Conservation (phyloP, 2,797 vertebrate species). For the Alosa sapidissima region DNA sequence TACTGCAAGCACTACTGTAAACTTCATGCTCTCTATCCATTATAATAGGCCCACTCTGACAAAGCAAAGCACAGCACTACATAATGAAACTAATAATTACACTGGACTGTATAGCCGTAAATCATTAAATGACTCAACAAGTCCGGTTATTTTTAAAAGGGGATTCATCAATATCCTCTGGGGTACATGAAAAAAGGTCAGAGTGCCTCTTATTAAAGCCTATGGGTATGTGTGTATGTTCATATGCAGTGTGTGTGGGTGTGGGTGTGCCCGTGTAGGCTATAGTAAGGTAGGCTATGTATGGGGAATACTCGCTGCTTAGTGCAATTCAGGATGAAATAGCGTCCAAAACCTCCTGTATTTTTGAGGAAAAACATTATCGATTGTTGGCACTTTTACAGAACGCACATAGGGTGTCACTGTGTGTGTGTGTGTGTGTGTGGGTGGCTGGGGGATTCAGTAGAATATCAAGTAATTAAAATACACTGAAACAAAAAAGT, state of each 20-base stretch:
- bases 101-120: constrained; percentile 74
- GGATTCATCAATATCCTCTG: constrained; percentile 79
- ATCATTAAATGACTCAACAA: constrained; percentile 77
- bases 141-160: constrained; percentile 77
- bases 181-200: constrained; percentile 74
- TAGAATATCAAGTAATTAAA: background rate
- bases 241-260: constrained; percentile 45
- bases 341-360: background rate
- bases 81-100: constrained; percentile 77
- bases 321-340: background rate
- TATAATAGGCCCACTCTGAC: constrained; percentile 44
- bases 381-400: background rate
- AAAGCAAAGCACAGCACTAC: constrained; percentile 56
- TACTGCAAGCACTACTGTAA: background rate
- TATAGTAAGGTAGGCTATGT: background rate
- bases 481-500: too few relatives aligned
- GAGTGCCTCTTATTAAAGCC: constrained; percentile 72
- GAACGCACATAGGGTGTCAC: background rate
- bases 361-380: background rate
- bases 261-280: constrained; percentile 26
- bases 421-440: too few relatives aligned
- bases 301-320: background rate
- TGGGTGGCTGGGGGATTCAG: too few relatives aligned
- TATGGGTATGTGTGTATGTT: constrained; percentile 54
- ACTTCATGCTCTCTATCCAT: background rate